These are phyloP conservation scores for Siniperca chuatsi DNA, from an alignment of 2,113 vertebrate genomes.

Conservation along the genomic window DNA sequence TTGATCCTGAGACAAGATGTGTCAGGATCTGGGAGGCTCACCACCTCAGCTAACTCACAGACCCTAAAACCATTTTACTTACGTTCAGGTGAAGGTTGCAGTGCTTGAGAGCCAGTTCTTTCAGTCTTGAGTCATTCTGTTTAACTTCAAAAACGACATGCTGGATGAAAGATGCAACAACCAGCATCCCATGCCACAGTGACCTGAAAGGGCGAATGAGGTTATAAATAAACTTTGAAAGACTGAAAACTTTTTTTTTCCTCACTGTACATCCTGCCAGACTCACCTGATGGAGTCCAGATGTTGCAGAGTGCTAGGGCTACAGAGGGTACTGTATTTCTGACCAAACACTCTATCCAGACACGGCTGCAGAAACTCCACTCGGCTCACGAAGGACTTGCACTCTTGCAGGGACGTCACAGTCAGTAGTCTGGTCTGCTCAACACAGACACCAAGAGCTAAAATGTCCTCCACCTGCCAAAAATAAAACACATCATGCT, in stretches of 20 bases:
- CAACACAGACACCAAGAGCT: slow-evolving; percentile 78
- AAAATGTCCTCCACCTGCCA: slow-evolving; percentile 79
- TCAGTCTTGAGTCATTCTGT: slow-evolving; percentile 37
- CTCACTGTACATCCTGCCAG: not conserved
- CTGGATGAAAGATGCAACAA: slow-evolving; percentile 81
- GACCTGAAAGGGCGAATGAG: slow-evolving; percentile 50
- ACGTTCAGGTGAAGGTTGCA: slow-evolving; percentile 77
- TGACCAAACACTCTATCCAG: slow-evolving; percentile 73
- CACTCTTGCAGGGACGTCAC: slow-evolving; percentile 69
- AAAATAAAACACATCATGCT: not conserved
- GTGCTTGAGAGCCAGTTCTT: slow-evolving; percentile 75
- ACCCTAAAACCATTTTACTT: slow-evolving; percentile 10
- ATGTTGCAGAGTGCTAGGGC: slow-evolving; percentile 58
- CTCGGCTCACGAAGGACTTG: slow-evolving; percentile 61
- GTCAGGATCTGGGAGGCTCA: not conserved
- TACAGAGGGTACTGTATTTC: slow-evolving; percentile 75
- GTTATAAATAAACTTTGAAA: not conserved
- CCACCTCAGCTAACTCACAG: not conserved
- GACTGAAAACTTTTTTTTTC: too few relatives aligned
- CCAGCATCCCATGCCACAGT: slow-evolving; percentile 74
- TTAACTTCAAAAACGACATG: slow-evolving; percentile 68
- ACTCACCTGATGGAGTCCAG: slow-evolving; percentile 79
- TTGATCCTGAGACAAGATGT: too few relatives aligned
- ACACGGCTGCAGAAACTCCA: slow-evolving; percentile 80
- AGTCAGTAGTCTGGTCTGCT: slow-evolving; percentile 67